Evolutionary conservation across 2,888 invertebrate genomes (phyloP).

Genomic region (Scaptomyza flava): DNA sequence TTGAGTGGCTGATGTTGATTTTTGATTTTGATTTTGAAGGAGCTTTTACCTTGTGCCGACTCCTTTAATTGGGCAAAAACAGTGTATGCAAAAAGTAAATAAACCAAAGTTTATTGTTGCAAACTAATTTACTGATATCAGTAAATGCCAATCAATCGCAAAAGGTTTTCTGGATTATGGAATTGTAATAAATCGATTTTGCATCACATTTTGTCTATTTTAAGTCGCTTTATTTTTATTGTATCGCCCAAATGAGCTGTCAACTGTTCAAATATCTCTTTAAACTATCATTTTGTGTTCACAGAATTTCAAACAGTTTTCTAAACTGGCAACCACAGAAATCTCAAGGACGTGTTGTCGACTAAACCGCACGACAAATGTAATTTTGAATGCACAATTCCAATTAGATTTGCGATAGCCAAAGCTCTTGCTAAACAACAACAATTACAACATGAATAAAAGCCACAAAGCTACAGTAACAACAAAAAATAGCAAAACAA

Average conservation of each 20-base stretch:
- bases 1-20: not conserved
- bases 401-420: constrained; percentile 53
- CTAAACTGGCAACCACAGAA: constrained; percentile 1
- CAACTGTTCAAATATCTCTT: not conserved
- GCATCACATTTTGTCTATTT: not conserved
- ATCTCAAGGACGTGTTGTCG: constrained; percentile 15
- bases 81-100: not conserved
- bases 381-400: constrained; percentile 57
- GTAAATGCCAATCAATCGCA: not conserved
- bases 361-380: constrained; percentile 35
- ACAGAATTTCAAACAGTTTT: not conserved
- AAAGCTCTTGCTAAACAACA: constrained; percentile 7
- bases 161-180: not conserved
- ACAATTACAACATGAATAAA: constrained; percentile 13
- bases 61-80: not conserved
- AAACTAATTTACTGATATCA: not conserved
- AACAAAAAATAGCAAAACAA: constrained; percentile 17
- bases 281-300: not conserved
- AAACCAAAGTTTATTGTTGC: too few relatives aligned
- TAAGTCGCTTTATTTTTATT: not conserved
- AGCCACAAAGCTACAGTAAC: constrained; percentile 14
- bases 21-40: too few relatives aligned
- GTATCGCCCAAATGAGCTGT: not conserved
- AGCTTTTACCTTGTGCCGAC: not conserved
- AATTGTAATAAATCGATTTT: not conserved